Percentiles rank a stretch among this genome's conserved stretches.
These are phyloP conservation scores for Ictalurus furcatus DNA, from an alignment of 2,113 vertebrate genomes.

Conservation along the genomic window DNA sequence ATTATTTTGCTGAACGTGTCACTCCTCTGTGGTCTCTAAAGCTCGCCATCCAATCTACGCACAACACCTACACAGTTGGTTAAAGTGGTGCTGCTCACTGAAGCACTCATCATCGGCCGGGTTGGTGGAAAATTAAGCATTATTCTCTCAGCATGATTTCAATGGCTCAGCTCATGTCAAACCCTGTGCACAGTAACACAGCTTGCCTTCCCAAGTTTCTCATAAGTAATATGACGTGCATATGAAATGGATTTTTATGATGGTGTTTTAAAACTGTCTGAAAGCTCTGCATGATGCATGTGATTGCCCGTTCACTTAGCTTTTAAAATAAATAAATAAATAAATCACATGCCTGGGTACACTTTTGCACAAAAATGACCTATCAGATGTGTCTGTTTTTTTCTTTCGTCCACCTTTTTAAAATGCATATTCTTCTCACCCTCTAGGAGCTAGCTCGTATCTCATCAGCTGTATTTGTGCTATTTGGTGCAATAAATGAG, in stretches of 20 bases:
- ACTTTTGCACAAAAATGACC: slow-evolving; percentile 26
- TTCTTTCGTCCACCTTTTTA: neutral
- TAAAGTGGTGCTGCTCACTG: slow-evolving; percentile 56
- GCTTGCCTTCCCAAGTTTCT: neutral
- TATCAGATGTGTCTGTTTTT: slow-evolving; percentile 14
- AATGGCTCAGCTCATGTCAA: neutral
- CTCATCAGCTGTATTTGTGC: slow-evolving; percentile 46
- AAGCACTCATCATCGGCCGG: slow-evolving; percentile 6
- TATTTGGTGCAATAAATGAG: slow-evolving; percentile 46
- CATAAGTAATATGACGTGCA: slow-evolving; percentile 27
- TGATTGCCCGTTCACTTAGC: slow-evolving; percentile 21
- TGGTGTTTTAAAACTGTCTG: neutral
- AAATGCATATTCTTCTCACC: slow-evolving; percentile 30
- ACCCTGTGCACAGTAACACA: neutral
- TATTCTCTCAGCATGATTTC: slow-evolving; percentile 11
- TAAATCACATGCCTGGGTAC: slow-evolving; percentile 5
- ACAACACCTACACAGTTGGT: slow-evolving; percentile 66
- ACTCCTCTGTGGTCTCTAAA: slow-evolving; percentile 60
- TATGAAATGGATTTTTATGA: slow-evolving; percentile 40
- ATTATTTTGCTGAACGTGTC: slow-evolving; percentile 76
- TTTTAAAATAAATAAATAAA: neutral
- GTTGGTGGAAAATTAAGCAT: neutral
- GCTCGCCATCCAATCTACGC: slow-evolving; percentile 49
- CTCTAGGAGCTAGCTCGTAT: slow-evolving; percentile 20
- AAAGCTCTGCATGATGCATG: slow-evolving; percentile 34